Conservation (phyloP, 2,797 vertebrate genomes). For the Myoxocephalus aenaeus region DNA sequence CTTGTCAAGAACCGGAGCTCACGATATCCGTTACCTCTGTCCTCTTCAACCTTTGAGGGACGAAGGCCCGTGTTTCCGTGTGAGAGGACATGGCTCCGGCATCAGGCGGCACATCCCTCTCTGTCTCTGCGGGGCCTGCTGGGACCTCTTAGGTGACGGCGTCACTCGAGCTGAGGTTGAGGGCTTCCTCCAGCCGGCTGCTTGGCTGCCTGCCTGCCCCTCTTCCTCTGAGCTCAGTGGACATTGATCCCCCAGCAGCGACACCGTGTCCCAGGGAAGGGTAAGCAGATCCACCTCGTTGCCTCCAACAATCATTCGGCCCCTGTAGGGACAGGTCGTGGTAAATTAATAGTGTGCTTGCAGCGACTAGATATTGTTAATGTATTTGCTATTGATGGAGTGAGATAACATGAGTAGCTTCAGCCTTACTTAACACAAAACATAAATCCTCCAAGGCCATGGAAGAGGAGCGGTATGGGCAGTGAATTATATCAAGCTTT, state of each 20-base stretch:
- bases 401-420: constrained; percentile 91
- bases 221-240: constrained; percentile 78
- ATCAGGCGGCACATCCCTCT: constrained; percentile 67
- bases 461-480: constrained; percentile 43
- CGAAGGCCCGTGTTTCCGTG: constrained; percentile 63
- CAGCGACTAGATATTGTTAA: constrained; percentile 91
- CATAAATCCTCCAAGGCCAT: constrained; percentile 87
- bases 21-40: constrained; percentile 76
- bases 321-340: constrained; percentile 87
- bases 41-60: constrained; percentile 78
- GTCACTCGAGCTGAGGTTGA: constrained; percentile 78
- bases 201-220: constrained; percentile 78
- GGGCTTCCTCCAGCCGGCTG: constrained; percentile 74
- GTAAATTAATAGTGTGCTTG: constrained; percentile 92
- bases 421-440: constrained; percentile 92
- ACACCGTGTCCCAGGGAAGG: constrained; percentile 86
- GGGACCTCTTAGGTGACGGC: constrained; percentile 80
- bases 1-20: constrained; percentile 68
- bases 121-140: constrained; percentile 74
- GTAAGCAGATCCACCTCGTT: constrained; percentile 88
- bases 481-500: constrained; percentile 62
- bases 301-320: constrained; percentile 87
- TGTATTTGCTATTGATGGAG: constrained; percentile 90
- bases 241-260: constrained; percentile 90
- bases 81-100: constrained; percentile 78